Conservation (phyloP, 2,113 vertebrate species). For the Nibea coibor region DNA sequence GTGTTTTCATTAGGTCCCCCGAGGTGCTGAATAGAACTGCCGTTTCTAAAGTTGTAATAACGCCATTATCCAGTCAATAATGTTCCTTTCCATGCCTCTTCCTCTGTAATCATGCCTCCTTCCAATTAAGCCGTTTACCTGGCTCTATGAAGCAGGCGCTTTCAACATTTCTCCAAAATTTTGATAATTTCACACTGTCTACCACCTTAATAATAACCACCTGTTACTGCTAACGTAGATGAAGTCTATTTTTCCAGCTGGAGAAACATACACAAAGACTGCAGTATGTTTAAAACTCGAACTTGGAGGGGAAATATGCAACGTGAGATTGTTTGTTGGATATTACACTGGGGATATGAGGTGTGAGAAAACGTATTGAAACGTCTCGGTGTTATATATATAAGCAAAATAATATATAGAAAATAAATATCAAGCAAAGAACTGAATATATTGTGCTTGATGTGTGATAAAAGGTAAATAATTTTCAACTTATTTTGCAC, state of each 20-base stretch:
- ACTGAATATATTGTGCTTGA: background rate
- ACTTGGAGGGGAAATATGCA: background rate
- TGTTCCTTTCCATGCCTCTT: slow-evolving; percentile 26
- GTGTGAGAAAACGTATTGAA: slow-evolving; percentile 5
- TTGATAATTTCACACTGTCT: slow-evolving; percentile 22
- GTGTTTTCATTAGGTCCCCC: slow-evolving; percentile 31
- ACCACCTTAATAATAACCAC: slow-evolving; percentile 33
- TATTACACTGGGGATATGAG: background rate
- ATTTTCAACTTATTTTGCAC: background rate
- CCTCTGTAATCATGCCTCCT: slow-evolving; percentile 41
- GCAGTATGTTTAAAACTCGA: background rate
- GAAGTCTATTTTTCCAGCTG: slow-evolving; percentile 11
- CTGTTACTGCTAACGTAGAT: slow-evolving; percentile 30
- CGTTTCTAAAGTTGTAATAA: slow-evolving; percentile 6
- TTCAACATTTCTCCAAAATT: slow-evolving; percentile 22
- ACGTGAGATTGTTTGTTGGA: background rate
- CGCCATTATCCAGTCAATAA: slow-evolving; percentile 36
- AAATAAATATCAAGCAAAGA: background rate
- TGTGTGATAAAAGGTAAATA: background rate
- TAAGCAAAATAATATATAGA: too few relatives aligned
- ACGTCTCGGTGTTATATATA: background rate
- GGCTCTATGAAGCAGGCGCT: slow-evolving; percentile 18
- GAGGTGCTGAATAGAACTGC: slow-evolving; percentile 15
- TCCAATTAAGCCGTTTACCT: slow-evolving; percentile 37
- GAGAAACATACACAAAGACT: background rate